Evolutionary conservation across 92 coral and sea anemone species (phyloP), one percentile per base, ranked within the genome.

Genomic region (Chrysogorgia sp.): DNA sequence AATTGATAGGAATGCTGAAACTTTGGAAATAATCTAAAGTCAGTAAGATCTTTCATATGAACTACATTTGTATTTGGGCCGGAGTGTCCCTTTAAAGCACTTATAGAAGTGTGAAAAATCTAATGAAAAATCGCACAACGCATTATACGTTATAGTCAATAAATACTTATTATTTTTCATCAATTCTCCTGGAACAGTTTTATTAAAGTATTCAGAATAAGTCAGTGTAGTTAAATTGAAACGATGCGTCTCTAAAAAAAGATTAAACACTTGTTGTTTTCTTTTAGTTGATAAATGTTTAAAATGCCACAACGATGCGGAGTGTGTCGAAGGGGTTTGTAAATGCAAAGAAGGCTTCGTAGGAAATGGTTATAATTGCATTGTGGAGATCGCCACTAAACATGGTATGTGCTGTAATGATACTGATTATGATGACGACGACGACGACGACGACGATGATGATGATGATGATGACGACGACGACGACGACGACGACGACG

Each of bases 321-420:
- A 84, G 25, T 92, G 97, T 74, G 41, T 81, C n/a, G 37, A 53
- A 45, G 97, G 97, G 1, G 84, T 70, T 26, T 92, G 97, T 56
- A 88, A 81, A 52, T 90, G 97, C 65, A 81, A 82, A 47, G 67
- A 52, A n/a, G 92, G 90, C 12, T 90, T 74, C 67, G 79, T 79
- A 6, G 96, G 97, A 32, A 92, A 84, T 56, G 97, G 97, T 25
- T 90, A 90, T 81, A 82, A 86, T 40, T 84, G 90, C 20, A 88
- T 79, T 35, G 65, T 72, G 10, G 65, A 72, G 17, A 57, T 57
- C 6, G 6, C 7, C 26, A 17, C 59, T 5, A 52, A 37, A 37
- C 12, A 5, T 52, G 59, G 59, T 52, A 52, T 20, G 59, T 37
- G 43, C 6, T 37, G 43, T 4, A 12, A 37, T 37, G 43, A 37